A percentile compares a stretch with the other conserved stretches of the same genome.
phyloP scores from a whole-genome alignment of 2,888 invertebrate genomes.

The Tricholauxania praeusta region DNA sequence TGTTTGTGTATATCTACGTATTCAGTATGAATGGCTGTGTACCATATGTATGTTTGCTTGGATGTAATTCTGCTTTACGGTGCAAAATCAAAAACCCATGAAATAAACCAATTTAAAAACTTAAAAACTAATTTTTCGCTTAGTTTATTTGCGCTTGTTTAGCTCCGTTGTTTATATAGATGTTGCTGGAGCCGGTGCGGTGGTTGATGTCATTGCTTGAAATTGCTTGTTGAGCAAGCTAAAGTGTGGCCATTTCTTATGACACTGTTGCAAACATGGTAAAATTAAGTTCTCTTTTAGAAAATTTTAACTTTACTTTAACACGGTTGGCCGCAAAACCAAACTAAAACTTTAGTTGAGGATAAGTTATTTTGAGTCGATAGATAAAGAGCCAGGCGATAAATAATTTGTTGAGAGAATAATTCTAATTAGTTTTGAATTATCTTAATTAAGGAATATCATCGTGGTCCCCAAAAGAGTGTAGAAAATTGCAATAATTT shows the following conservation, averaged over 20 bases:
- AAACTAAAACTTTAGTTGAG: too few species aligned
- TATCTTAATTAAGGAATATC: too few species aligned
- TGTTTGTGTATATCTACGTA: background rate
- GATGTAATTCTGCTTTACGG: constrained; percentile 42
- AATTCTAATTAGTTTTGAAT: too few species aligned
- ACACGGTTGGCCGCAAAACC: too few species aligned
- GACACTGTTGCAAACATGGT: background rate
- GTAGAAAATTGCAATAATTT: too few species aligned
- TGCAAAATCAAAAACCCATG: constrained; percentile 60
- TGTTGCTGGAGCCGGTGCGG: background rate
- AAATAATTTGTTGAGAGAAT: too few species aligned
- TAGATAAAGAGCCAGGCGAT: too few species aligned
- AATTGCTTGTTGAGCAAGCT: constrained; percentile 14
- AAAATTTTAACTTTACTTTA: too few species aligned
- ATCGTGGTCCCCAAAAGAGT: too few species aligned
- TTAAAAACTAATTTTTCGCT: constrained; percentile 65
- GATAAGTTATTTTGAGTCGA: too few species aligned
- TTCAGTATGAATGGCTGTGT: background rate
- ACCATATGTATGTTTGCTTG: background rate
- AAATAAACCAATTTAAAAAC: constrained; percentile 63
- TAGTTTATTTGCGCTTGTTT: constrained; percentile 51
- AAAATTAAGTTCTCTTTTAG: background rate
- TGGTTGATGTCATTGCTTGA: constrained; percentile 3
- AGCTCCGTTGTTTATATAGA: background rate
- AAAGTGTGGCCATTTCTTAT: background rate